Base-by-base conservation (phyloP, 1,140 invertebrate species). In the Solen grandis region DNA sequence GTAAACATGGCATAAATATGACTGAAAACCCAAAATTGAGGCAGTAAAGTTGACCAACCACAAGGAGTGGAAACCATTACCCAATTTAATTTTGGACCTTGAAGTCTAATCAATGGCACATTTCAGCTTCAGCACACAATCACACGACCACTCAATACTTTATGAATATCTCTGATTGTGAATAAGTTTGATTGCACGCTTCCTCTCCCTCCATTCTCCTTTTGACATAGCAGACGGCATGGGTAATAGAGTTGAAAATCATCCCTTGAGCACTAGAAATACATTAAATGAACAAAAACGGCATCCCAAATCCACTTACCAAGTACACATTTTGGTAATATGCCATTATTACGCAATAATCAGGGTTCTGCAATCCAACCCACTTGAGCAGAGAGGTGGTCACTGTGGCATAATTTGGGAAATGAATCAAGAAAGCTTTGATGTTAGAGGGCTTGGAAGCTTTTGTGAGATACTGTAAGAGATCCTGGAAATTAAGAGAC, bases 301-400 rank as follows among this genome's bases (percentile, higher is more conserved):
- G 13, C 36, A 60, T 8, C 41, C 14, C n/a, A 35, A 60, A 73
- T 73, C 38, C 57, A 60, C 70, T 60, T 62, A 73, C 57, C 50
- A 35, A 62, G 25, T 31, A 27, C 29, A 73, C 31, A 62, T 29
- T 19, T 60, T 73, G 70, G 70, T 59, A 73, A 38, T 60, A 60
- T 73, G 70, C 70, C 70, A 73, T 73, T 73, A 73, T 73, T 73
- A 35, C 70, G 54, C 70, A 73, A 73, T 73, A 73, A 73, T 73
- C 70, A 57, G 22, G 19, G 33, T 13, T 52, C n/a, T 60, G n/a
- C 57, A 73, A 73, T 60, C 70, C 46, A 73, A 59, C 59, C 31
- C 57, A 73, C 70, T 73, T 62, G 52, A 73, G 70, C n/a, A 60
- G 60, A 60, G 57, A 57, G 70, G 70, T 73, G 70, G 70, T 73